phyloP scores from a whole-genome alignment of 2,797 vertebrate genomes.

The Gymnoscopelus braueri region DNA sequence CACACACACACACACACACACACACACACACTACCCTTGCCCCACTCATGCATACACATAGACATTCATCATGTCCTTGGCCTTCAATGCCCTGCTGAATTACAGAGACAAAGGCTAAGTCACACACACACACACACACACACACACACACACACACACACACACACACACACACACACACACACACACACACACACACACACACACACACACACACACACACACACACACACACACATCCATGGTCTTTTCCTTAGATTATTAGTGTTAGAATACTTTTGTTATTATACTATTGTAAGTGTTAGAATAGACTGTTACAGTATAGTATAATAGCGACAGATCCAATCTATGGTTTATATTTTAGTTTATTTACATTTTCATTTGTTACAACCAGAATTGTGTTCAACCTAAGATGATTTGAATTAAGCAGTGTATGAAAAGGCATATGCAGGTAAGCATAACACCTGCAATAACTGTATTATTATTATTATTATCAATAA shows the following conservation, averaged over 20 bases:
- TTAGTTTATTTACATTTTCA: too few relatives aligned
- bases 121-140: not conserved
- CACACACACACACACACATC: too few relatives aligned
- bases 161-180: too few relatives aligned
- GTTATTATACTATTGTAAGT: not conserved
- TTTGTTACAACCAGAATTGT: not conserved
- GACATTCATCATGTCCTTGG: slow-evolving; percentile 3
- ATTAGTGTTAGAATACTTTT: not conserved
- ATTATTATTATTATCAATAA: too few relatives aligned
- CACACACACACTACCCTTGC: slow-evolving; percentile 26
- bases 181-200: too few relatives aligned
- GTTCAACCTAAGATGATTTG: not conserved
- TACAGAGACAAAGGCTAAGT: not conserved
- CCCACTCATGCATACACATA: slow-evolving; percentile 32
- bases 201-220: too few relatives aligned
- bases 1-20: slow-evolving; percentile 12
- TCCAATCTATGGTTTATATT: too few relatives aligned
- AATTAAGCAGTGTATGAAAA: not conserved
- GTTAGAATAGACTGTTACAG: not conserved
- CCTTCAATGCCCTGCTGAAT: slow-evolving; percentile 6
- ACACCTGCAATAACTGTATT: not conserved
- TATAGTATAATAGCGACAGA: not conserved
- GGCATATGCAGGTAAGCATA: not conserved
- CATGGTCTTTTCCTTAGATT: not conserved
- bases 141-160: not conserved